These are phyloP conservation scores for Heteromormyrus szaboi DNA, from an alignment of 2,797 vertebrate genomes.

Conservation along the genomic window DNA sequence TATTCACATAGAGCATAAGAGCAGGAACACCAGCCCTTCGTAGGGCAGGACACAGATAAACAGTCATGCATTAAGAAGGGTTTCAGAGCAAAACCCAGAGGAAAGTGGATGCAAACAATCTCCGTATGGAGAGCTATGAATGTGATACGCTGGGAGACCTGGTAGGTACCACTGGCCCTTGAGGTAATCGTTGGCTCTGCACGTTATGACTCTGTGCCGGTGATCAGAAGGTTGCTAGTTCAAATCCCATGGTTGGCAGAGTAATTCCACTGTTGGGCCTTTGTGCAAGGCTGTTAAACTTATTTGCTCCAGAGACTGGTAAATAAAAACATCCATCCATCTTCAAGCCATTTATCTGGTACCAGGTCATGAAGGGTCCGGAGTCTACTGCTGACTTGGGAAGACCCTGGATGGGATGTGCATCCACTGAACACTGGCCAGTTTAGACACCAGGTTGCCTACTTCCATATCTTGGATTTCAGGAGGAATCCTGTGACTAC, in stretches of 20 bases:
- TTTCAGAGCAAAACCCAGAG: background rate
- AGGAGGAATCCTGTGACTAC: background rate
- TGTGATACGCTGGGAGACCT: background rate
- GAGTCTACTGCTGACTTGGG: background rate
- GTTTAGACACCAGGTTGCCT: background rate
- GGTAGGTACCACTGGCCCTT: background rate
- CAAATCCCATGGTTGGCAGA: background rate
- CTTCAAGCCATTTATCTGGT: background rate
- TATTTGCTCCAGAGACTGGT: background rate
- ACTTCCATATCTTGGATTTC: background rate
- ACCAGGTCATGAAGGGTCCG: background rate
- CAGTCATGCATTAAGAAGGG: background rate
- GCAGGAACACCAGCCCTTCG: background rate
- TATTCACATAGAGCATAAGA: background rate
- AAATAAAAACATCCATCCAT: constrained; percentile 1
- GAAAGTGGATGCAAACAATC: background rate
- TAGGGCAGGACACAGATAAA: background rate
- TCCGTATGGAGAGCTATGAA: background rate
- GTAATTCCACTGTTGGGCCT: background rate
- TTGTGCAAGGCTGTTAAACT: background rate
- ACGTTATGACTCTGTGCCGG: background rate
- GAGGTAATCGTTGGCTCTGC: background rate
- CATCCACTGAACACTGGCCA: background rate
- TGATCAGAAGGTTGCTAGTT: background rate
- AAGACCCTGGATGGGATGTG: background rate